Conservation (phyloP, 2,797 vertebrate genomes). For the Chelonia mydas region DNA sequence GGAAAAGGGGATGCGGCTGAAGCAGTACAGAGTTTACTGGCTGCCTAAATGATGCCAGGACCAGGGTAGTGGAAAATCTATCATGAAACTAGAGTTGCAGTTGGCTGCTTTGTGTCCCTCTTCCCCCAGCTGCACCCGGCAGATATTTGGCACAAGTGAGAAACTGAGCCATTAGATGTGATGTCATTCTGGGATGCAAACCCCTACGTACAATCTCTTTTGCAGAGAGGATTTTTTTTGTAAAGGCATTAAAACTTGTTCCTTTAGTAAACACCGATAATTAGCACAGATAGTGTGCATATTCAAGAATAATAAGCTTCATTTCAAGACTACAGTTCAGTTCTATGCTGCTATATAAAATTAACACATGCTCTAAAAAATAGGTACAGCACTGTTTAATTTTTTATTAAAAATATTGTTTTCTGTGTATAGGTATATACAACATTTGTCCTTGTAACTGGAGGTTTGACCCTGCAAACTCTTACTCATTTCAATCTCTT, state of each 20-base stretch:
- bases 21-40: neutral
- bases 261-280: neutral
- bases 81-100: neutral
- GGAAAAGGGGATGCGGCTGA: neutral
- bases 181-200: neutral
- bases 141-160: neutral
- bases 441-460: neutral
- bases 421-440: fast-evolving
- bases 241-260: neutral
- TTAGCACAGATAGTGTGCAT: neutral
- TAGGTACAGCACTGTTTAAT: fast-evolving
- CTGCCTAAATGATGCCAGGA: neutral
- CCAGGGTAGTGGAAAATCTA: neutral
- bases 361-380: neutral
- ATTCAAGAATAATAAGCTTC: neutral
- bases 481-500: neutral
- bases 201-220: neutral
- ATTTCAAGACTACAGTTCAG: neutral
- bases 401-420: neutral
- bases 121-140: too few species aligned
- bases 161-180: neutral
- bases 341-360: neutral
- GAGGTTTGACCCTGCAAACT: neutral
- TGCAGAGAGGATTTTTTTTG: neutral
- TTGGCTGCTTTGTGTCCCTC: neutral